Base-by-base conservation (phyloP, 2,888 invertebrate species). In the Acronicta psi region DNA sequence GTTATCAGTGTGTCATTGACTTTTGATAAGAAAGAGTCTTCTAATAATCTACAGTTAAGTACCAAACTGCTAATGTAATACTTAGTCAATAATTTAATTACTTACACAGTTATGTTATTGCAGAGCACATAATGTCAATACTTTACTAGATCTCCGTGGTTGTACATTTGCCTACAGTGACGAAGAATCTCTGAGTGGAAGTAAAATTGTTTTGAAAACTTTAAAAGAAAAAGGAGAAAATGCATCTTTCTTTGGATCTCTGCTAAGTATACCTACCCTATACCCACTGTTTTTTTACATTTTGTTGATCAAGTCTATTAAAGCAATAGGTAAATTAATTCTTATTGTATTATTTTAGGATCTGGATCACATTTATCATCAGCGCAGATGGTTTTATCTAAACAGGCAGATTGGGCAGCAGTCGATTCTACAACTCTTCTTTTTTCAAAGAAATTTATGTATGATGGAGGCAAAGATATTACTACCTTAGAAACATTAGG, bases 361-460 rank as follows among this genome's bases (percentile, higher is more conserved):
- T 94, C 95, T 79, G 95, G 95, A 45, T 95, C 95, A 46, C 96
- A 96, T 84, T 87, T 95, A 73, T 92, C 94, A 23, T 95, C 96
- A 18, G 95, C 96, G 54, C 94, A 95, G 83, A 95, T 95, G 95
- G 95, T 96, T 17, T 80, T 95, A 59, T 90, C 95, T 36, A 95
- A 95, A 78, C 94, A 95, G 81, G 95, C 95, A 10, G 96, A 95
- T 59, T 95, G 95, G 84, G 95, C 96, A n/a, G 95, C 95, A 34
- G 95, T 96, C 43, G 96, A 96, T 82, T 95, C 96, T 14, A 95
- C 95, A 41, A 94, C 95, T 29, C 89, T 96, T 10, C 80, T 94
- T 7, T 93, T 93, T 69, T 93, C 94, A 57, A 94, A 95, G 74
- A 93, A 93, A 70, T 92, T 90, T 68, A 93, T 96, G 89, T 95